phyloP scores from a whole-genome alignment of 2,888 invertebrate species.

The Nebria salina region DNA sequence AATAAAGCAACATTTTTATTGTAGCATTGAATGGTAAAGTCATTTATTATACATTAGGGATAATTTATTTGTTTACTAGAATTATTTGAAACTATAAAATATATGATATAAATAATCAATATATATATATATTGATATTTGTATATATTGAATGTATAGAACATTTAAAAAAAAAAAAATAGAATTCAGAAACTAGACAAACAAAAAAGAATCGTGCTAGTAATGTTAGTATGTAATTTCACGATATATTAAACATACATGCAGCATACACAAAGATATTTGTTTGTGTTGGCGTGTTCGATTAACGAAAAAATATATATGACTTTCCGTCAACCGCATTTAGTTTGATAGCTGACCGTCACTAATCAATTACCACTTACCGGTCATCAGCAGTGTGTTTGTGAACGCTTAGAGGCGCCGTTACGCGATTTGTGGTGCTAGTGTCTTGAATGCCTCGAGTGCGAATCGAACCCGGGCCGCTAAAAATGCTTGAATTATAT shows the following conservation, averaged over 20 bases:
- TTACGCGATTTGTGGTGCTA: not conserved
- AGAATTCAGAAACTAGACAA: too few species aligned
- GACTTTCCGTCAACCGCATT: conserved; percentile 15
- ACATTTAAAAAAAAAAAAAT: too few species aligned
- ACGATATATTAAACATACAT: too few species aligned
- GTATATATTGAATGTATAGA: too few species aligned
- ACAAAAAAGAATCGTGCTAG: too few species aligned
- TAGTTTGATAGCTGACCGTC: conserved; percentile 16
- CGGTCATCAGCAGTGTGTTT: not conserved
- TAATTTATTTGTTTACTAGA: not conserved
- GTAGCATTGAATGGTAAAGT: not conserved
- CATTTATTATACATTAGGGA: not conserved
- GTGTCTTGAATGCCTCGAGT: conserved; percentile 31
- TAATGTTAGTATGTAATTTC: too few species aligned
- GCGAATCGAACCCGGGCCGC: conserved; percentile 19
- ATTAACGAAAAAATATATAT: not conserved
- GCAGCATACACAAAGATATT: too few species aligned
- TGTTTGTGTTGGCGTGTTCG: not conserved
- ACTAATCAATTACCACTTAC: too few species aligned
- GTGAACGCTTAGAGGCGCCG: too few species aligned
- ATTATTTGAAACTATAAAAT: not conserved
- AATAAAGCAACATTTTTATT: too few species aligned
- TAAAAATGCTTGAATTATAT: conserved; percentile 30
- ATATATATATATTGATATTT: not conserved
- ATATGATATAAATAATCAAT: not conserved